A percentile compares a stretch with the other conserved stretches of the same genome.
phyloP scores from a whole-genome alignment of 2,797 vertebrate genomes.

The Schizothorax lantsangensis region DNA sequence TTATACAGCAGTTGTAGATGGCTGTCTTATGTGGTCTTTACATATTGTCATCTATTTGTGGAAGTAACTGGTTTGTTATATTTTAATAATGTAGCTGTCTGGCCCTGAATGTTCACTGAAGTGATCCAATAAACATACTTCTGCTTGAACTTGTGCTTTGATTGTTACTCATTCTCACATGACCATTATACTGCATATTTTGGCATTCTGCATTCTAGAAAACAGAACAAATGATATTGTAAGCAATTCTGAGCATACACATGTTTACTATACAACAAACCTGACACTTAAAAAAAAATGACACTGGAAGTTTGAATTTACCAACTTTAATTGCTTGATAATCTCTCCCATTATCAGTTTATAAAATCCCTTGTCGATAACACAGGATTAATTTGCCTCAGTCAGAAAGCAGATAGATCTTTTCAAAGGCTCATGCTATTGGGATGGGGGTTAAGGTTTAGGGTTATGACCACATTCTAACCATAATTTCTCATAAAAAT shows the following conservation, averaged over 20 bases:
- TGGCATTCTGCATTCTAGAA: no score
- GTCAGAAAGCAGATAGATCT: conserved; percentile 71
- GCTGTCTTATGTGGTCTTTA: background rate
- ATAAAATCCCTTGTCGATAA: conserved; percentile 71
- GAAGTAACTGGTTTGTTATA: background rate
- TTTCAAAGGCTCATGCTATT: conserved; percentile 76
- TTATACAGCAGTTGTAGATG: background rate
- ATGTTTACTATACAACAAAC: background rate
- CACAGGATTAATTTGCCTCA: conserved; percentile 72
- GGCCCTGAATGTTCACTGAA: background rate
- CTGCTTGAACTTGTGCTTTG: background rate
- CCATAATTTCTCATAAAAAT: conserved; percentile 57
- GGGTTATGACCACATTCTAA: conserved; percentile 60
- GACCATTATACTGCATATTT: background rate
- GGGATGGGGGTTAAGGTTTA: conserved; percentile 56
- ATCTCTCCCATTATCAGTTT: conserved; percentile 64
- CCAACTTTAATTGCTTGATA: conserved; percentile 74
- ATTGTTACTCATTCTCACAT: background rate
- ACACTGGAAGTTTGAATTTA: conserved; percentile 55
- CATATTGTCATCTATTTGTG: background rate
- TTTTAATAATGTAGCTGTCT: background rate
- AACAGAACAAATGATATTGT: background rate
- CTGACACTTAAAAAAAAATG: background rate
- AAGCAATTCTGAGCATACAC: background rate
- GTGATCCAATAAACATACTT: conserved; percentile 2